phyloP scores from a whole-genome alignment of 2,888 invertebrate species.

The Phengaris arion region DNA sequence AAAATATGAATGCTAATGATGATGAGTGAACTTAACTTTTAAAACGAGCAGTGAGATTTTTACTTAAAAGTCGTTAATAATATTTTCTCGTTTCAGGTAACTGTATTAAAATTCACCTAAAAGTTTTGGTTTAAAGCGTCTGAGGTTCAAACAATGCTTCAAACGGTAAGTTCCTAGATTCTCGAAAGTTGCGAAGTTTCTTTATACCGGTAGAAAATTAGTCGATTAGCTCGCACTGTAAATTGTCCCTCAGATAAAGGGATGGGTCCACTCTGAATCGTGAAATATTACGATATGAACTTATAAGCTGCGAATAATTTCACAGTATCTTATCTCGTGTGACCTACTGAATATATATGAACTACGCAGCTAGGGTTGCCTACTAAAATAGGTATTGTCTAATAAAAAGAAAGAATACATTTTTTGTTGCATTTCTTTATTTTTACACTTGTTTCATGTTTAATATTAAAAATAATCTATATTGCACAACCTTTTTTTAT shows the following conservation, averaged over 20 bases:
- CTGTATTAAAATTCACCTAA: not conserved
- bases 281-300: slow-evolving; percentile 47
- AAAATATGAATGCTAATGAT: no score
- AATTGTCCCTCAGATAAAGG: slow-evolving; percentile 72
- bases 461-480: no score
- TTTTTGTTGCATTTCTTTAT: not conserved
- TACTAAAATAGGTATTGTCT: not conserved
- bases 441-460: no score
- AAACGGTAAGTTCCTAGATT: slow-evolving; percentile 12
- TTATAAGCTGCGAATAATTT: slow-evolving; percentile 49
- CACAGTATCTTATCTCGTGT: slow-evolving; percentile 36
- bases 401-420: not conserved
- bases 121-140: not conserved
- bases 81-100: slow-evolving; percentile 20
- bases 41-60: no score
- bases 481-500: no score
- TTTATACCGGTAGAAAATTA: slow-evolving; percentile 25
- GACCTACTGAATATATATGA: slow-evolving; percentile 31
- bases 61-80: not conserved
- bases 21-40: no score
- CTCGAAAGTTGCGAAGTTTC: slow-evolving; percentile 24
- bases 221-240: slow-evolving; percentile 58
- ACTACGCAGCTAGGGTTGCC: slow-evolving; percentile 32
- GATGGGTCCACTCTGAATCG: slow-evolving; percentile 60
- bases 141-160: slow-evolving; percentile 15